A percentile compares a stretch with the other conserved stretches of the same genome.
Conservation (phyloP, 1,140 invertebrate genomes). For the Dufourea novaeangliae region DNA sequence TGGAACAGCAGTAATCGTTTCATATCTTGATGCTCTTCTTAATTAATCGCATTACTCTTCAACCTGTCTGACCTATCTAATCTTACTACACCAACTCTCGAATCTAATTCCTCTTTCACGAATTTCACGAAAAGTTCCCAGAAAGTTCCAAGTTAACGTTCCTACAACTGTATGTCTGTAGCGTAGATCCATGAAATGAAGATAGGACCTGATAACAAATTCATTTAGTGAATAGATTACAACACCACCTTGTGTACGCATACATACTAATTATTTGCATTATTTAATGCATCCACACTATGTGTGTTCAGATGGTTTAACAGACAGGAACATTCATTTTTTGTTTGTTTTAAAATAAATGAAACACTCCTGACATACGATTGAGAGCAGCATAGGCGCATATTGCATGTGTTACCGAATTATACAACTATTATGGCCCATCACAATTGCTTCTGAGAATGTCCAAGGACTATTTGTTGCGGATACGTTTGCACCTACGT, state of each 20-base stretch:
- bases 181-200: not conserved
- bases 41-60: constrained; percentile 2
- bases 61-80: not conserved
- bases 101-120: not conserved
- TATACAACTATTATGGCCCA: not conserved
- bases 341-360: not conserved
- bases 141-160: not conserved
- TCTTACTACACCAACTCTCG: not conserved
- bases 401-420: not conserved
- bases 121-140: not conserved
- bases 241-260: not conserved
- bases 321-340: not conserved
- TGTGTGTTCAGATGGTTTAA: not conserved
- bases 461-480: not conserved
- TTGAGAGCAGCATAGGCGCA: not conserved
- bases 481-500: not conserved
- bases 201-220: not conserved
- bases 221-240: not conserved
- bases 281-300: not conserved
- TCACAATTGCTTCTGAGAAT: not conserved
- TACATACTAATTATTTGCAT: not conserved
- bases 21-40: not conserved
- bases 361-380: not conserved
- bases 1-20: not conserved
- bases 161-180: not conserved